Evolutionary conservation across 2,113 vertebrate genomes (phyloP).

Genomic region (Leucopternis melanops): DNA sequence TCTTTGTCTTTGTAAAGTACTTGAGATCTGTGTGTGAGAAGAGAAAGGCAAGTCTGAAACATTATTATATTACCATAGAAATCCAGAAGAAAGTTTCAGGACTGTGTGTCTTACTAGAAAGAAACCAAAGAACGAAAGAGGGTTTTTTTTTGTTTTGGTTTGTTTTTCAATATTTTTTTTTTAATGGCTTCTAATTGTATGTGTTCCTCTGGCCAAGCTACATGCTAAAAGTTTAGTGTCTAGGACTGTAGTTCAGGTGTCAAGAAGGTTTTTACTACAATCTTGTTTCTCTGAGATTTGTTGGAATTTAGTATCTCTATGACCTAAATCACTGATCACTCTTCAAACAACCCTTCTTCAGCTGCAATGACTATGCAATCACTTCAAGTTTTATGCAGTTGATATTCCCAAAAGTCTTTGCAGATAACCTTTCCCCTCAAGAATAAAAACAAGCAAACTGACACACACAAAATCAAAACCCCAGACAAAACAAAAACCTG

Average conservation of each 20-base stretch:
- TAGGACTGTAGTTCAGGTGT: not conserved
- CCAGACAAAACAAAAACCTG: not conserved
- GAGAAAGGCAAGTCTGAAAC: not conserved
- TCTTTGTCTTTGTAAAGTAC: not conserved
- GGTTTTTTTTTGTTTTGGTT: fast-evolving
- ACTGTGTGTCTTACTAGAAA: not conserved
- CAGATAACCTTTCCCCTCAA: not conserved
- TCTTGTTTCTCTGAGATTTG: not conserved
- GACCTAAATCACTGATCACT: not conserved
- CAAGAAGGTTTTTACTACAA: not conserved
- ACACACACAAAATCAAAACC: too few relatives aligned
- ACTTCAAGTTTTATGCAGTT: not conserved
- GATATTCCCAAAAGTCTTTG: not conserved
- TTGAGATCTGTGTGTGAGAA: not conserved
- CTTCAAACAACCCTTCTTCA: not conserved
- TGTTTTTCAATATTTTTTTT: not conserved
- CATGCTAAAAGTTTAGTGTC: not conserved
- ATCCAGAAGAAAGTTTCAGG: not conserved
- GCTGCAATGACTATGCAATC: not conserved
- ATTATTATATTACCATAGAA: not conserved
- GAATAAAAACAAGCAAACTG: not conserved
- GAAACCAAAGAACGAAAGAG: not conserved
- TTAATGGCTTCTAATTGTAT: not conserved
- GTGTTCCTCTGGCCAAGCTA: not conserved
- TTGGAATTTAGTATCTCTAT: not conserved